Conservation (phyloP, 2,888 invertebrate genomes). For the Tolmerus cingulatus region DNA sequence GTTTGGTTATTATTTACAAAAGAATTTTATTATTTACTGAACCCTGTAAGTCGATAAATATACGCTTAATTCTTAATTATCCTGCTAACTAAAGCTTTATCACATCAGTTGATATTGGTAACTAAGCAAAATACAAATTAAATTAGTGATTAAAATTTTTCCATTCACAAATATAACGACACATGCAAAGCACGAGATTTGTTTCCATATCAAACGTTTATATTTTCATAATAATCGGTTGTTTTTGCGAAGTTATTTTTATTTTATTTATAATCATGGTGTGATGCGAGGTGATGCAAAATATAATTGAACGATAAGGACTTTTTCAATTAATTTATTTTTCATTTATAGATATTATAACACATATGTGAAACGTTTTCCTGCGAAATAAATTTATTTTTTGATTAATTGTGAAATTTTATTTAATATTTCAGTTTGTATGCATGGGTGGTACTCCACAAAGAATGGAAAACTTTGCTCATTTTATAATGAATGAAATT, state of each 20-base stretch:
- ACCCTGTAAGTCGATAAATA: no score
- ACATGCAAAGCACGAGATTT: neutral
- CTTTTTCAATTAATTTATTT: neutral
- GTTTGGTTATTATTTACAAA: neutral
- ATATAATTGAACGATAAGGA: neutral
- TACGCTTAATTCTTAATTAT: no score
- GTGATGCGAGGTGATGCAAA: neutral
- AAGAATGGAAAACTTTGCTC: slow-evolving; percentile 92
- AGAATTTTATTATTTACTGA: no score
- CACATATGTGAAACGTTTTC: neutral
- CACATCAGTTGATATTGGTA: neutral
- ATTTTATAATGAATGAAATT: slow-evolving; percentile 89
- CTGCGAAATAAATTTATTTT: neutral
- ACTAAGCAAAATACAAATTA: neutral
- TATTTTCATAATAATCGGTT: neutral
- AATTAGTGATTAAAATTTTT: neutral
- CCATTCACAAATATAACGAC: neutral
- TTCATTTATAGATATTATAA: neutral
- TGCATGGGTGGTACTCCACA: slow-evolving; percentile 97
- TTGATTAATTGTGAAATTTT: neutral
- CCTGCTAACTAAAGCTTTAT: no score
- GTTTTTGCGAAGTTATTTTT: neutral
- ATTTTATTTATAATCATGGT: neutral
- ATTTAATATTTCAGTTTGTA: slow-evolving; percentile 77
- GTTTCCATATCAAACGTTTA: neutral